Evolutionary conservation across 2,113 vertebrate species (phyloP).

Genomic region (Aix galericulata): DNA sequence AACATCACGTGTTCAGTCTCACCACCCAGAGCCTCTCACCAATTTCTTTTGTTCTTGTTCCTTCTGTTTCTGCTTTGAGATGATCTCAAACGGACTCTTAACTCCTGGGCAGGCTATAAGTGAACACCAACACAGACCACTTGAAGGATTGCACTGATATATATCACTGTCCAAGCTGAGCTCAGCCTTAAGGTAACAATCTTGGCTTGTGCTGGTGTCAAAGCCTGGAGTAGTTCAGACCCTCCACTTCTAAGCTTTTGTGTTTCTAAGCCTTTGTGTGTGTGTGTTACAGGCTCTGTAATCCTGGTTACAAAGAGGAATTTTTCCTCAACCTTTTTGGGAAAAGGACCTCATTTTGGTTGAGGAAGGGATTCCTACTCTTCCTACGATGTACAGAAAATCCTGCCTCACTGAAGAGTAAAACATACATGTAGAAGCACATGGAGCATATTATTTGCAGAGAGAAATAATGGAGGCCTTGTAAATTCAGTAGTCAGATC

Average conservation of each 20-base stretch:
- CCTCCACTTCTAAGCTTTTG: background rate
- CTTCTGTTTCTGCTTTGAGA: background rate
- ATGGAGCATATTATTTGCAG: background rate
- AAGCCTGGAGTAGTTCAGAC: background rate
- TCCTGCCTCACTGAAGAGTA: background rate
- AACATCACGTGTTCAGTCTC: background rate
- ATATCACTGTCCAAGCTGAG: background rate
- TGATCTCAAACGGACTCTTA: background rate
- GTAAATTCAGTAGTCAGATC: background rate
- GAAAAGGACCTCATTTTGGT: background rate
- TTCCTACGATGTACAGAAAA: background rate
- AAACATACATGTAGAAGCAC: background rate
- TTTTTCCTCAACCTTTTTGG: background rate
- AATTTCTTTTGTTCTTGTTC: background rate
- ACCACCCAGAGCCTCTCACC: background rate
- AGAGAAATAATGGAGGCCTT: background rate
- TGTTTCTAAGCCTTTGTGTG: background rate
- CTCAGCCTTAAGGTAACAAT: background rate
- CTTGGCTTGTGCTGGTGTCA: background rate
- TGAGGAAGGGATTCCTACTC: background rate
- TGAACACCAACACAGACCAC: background rate
- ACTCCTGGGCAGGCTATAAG: background rate
- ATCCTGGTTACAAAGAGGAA: background rate
- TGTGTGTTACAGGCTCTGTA: background rate
- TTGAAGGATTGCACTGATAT: too few species aligned